Evolutionary conservation across 2,797 vertebrate species (phyloP), one percentile per base, ranked within the genome.

Genomic region (Hephaestus fuliginosus): DNA sequence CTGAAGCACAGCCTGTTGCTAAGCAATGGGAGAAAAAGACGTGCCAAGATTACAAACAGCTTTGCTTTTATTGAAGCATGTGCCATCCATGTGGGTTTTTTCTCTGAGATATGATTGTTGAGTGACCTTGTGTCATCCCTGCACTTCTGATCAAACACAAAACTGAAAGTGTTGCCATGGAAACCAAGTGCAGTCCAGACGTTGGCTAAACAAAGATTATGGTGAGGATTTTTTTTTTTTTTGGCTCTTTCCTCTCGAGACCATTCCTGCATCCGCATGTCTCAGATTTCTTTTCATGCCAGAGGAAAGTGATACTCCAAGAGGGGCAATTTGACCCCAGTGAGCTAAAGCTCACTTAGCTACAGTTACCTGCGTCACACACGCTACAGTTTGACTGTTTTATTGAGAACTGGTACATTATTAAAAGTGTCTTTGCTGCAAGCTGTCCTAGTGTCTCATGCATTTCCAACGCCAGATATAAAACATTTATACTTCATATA

Each of bases 1-100:
- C 85, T 79, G 51, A 85, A 86, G 60, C 79, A 51, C 9, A 4
- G 86, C 82, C 90, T 90, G 91, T 94, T 92, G 90, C 90, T 94
- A 90, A 87, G 93, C 80, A n/a, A 90, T 88, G 66, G 80, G 73
- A 73, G 73, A 78, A 64, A 46, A 84, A 80, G 86, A 88, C 17
- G 55, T 63, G 77, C 84, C 75, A 76, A 82, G 83, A 91, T 84
- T 83, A 86, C 88, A 83, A 78, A 85, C 76, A 74, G 74, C 77
- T 74, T 81, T 78, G 74, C 81, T 74, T 91, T 87, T 69, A 71
- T 77, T 55, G 70, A 75, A 78, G 69, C 83, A 83, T 87, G 81
- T 79, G 77, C 56, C 39, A 28, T 81, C 83, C 69, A 61, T 82
- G 81, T 74, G 85, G 78, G 75, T 73, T 72, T 74, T 74, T 72